Evolutionary conservation across 2,888 invertebrate species (phyloP).

Genomic region (Xanthorhoe designata): DNA sequence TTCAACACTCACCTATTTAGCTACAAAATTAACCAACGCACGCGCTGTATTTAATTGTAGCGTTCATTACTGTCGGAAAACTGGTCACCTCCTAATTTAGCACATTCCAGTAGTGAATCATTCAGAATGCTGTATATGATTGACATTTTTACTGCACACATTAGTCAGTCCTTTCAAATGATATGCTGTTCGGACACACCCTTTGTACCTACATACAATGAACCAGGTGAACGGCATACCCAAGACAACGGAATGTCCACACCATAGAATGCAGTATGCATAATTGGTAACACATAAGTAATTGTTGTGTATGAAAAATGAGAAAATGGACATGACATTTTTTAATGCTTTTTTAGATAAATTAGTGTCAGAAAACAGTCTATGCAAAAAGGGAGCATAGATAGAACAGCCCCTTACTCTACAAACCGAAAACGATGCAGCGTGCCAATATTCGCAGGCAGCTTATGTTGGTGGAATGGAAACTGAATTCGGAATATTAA

Average conservation of each 20-base stretch:
- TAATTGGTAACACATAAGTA: not conserved
- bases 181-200: conserved; percentile 9
- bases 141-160: conserved; percentile 32
- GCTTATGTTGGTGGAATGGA: too few relatives aligned
- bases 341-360: too few relatives aligned
- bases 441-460: too few relatives aligned
- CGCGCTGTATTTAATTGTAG: conserved; percentile 35
- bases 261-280: not conserved
- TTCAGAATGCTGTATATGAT: conserved; percentile 37
- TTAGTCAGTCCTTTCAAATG: conserved; percentile 7
- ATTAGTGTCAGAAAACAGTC: too few relatives aligned
- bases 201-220: not conserved
- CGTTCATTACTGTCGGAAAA: conserved; percentile 42
- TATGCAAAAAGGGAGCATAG: too few relatives aligned
- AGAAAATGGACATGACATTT: too few relatives aligned
- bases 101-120: conserved; percentile 49
- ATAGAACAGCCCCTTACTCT: too few relatives aligned
- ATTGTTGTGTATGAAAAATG: too few relatives aligned
- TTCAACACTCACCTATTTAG: conserved; percentile 16
- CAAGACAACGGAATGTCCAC: not conserved
- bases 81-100: conserved; percentile 61
- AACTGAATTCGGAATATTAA: too few relatives aligned
- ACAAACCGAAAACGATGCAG: too few relatives aligned
- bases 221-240: not conserved
- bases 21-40: conserved; percentile 26